These are phyloP conservation scores for Neocrepidodera transversa DNA, from an alignment of 2,888 invertebrate species.

Conservation along the genomic window DNA sequence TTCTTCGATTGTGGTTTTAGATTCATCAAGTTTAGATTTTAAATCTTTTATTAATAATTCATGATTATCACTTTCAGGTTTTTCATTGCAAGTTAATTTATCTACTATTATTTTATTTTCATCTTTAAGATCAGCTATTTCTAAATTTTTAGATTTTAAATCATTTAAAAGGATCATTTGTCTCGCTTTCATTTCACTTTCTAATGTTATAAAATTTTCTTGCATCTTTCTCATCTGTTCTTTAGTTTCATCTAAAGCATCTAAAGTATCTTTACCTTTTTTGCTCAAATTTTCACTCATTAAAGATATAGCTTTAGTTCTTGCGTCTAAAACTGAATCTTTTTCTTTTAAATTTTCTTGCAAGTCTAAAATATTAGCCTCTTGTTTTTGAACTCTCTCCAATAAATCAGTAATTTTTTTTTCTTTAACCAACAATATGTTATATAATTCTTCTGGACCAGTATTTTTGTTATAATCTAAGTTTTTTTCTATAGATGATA, in stretches of 20 bases:
- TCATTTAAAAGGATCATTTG: slow-evolving; percentile 50
- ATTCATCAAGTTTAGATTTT: slow-evolving; percentile 35
- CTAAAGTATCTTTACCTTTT: slow-evolving; percentile 73
- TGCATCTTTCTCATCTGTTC: slow-evolving; percentile 84
- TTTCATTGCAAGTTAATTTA: slow-evolving; percentile 22
- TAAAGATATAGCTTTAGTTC: slow-evolving; percentile 79
- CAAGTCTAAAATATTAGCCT: slow-evolving; percentile 78
- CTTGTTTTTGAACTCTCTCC: slow-evolving; percentile 75
- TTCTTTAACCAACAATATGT: slow-evolving; percentile 67
- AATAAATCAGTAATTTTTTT: slow-evolving; percentile 70
- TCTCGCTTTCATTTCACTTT: slow-evolving; percentile 72
- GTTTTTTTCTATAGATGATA: slow-evolving; percentile 50
- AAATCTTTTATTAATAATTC: slow-evolving; percentile 28
- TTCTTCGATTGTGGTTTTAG: slow-evolving; percentile 35
- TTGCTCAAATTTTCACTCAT: slow-evolving; percentile 77
- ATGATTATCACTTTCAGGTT: slow-evolving; percentile 34
- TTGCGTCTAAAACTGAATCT: slow-evolving; percentile 81
- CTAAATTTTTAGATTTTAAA: slow-evolving; percentile 50
- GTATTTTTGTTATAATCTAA: slow-evolving; percentile 54
- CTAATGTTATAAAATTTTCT: slow-evolving; percentile 74
- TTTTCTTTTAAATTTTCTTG: slow-evolving; percentile 85
- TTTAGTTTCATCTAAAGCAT: slow-evolving; percentile 79
- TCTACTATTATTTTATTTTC: slow-evolving; percentile 37
- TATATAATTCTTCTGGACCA: slow-evolving; percentile 57
- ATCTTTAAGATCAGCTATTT: slow-evolving; percentile 50